Evolutionary conservation across 2,113 vertebrate species (phyloP), one percentile per base, ranked within the genome.

Genomic region (Nothocercus nigrocapillus): DNA sequence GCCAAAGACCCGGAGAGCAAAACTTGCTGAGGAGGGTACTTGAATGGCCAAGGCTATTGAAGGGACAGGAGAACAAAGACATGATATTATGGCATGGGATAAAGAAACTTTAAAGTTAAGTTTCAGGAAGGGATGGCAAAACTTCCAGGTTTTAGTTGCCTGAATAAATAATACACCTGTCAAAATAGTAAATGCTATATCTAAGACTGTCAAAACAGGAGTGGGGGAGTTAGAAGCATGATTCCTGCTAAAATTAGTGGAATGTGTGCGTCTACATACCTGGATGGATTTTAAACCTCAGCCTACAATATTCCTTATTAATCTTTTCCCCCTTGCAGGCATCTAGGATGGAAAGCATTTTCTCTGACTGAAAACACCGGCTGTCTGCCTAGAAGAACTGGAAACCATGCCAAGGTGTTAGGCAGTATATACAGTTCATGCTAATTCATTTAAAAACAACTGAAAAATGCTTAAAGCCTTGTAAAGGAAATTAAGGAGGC

Each of bases 31-130:
- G 30, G 27, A 36, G 34, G 19, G 22, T 62, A n/a, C 32, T 30
- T 53, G 36, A 91, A 51, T 7, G 82, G 67, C 53, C 63, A 66
- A 73, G 54, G 67, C 82, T 28, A 27, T 38, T 94, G 53, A 96
- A 94, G 89, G 75, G 94, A 89, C 38, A 69, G n/a, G 22, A 91
- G 53, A 91, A 87, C 84, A 93, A 95, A 96, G 75, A 45, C 54
- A 51, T 56, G 21, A 61, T 85, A 82, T 67, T 84, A 79, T 13
- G 9, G 27, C 32, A 82, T 8, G 24, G 30, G 58, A 49, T 44
- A 85, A 85, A 87, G 42, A n/a, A 70, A 11, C 75, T 85, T 89
- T 76, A 88, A 85, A 94, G 28, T 85, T 68, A 51, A 27, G 8
- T 66, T 93, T 82, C 25, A 62, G 53, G 75, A 82, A 69, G 19